These are phyloP conservation scores for Thaleichthys pacificus DNA, from an alignment of 2,797 vertebrate species.

Conservation along the genomic window DNA sequence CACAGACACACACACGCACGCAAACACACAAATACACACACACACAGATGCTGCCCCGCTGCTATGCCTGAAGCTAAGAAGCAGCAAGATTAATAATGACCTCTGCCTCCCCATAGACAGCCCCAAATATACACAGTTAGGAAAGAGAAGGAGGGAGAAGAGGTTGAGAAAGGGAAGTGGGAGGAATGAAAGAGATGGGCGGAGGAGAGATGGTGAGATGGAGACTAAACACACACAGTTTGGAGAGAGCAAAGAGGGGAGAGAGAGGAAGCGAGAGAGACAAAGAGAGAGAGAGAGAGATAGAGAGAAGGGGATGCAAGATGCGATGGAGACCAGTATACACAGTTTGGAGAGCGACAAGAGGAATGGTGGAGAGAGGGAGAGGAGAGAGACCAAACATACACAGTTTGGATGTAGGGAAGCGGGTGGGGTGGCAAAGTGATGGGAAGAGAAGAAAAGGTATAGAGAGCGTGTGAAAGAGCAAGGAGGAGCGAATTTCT, in stretches of 20 bases:
- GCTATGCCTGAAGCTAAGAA: constrained; percentile 78
- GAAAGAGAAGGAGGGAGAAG: constrained; percentile 58
- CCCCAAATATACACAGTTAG: constrained; percentile 80
- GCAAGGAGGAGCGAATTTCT: constrained; percentile 44
- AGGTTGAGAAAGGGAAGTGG: constrained; percentile 26
- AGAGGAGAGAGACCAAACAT: constrained; percentile 26
- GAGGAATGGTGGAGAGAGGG: constrained; percentile 14
- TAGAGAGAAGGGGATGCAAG: constrained; percentile 17
- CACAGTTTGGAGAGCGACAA: neutral
- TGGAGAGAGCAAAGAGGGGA: constrained; percentile 58
- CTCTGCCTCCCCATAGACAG: constrained; percentile 75
- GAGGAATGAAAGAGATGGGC: constrained; percentile 19
- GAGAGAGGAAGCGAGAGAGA: neutral
- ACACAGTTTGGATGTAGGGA: neutral
- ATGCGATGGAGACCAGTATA: no score
- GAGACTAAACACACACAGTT: constrained; percentile 63
- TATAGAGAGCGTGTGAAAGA: constrained; percentile 37
- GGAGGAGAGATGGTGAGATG: constrained; percentile 32
- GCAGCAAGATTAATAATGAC: constrained; percentile 82
- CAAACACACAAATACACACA: constrained; percentile 59
- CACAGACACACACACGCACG: constrained; percentile 29
- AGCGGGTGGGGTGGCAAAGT: constrained; percentile 5
- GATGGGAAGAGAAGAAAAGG: constrained; percentile 27
- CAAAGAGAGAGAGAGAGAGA: constrained; percentile 36
- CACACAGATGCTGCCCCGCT: constrained; percentile 70